phyloP scores from a whole-genome alignment of 2,113 vertebrate genomes.

The Hemiprocne comata region DNA sequence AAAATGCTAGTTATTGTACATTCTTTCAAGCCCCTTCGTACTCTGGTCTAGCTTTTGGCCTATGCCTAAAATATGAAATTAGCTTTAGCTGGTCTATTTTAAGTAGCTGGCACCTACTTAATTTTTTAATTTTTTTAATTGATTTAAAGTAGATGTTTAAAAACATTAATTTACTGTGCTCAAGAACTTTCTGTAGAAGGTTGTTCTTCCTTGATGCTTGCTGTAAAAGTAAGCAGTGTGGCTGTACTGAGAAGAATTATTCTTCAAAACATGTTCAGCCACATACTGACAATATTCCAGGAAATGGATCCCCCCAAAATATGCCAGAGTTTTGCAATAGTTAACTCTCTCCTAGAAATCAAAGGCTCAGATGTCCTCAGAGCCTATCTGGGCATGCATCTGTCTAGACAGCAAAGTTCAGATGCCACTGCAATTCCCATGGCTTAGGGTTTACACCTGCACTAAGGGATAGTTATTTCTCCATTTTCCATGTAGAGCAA shows the following conservation, averaged over 20 bases:
- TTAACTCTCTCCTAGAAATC: neutral
- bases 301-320: neutral
- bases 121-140: neutral
- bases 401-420: neutral
- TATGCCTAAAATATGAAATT: neutral
- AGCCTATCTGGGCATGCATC: neutral
- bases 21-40: neutral
- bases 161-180: neutral
- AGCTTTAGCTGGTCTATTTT: neutral
- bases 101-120: neutral
- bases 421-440: neutral
- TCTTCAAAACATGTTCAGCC: neutral
- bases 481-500: fast-evolving
- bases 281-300: neutral
- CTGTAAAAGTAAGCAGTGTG: neutral
- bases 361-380: neutral
- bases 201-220: neutral
- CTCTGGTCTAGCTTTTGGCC: neutral
- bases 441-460: neutral
- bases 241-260: neutral
- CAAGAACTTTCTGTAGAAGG: neutral
- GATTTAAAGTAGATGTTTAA: neutral
- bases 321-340: neutral
- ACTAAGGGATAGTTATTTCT: neutral
- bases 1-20: neutral